Conservation (phyloP, 2,797 vertebrate genomes). For the Schizopygopsis pylzovi region DNA sequence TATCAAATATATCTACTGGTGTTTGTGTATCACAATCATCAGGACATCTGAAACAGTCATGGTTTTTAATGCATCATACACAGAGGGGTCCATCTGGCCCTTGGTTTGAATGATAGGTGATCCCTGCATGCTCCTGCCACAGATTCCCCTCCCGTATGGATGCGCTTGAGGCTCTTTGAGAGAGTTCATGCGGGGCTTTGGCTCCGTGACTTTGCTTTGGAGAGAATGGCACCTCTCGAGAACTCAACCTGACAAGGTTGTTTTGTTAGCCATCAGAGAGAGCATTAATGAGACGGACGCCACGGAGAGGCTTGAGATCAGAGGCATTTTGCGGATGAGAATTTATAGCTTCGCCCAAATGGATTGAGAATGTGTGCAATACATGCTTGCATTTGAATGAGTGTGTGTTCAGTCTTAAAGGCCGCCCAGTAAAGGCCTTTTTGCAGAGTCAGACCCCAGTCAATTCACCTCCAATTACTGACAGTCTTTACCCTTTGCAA, state of each 20-base stretch:
- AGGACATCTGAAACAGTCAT: not conserved
- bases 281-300: conserved; percentile 66
- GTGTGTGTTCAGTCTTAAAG: conserved; percentile 14
- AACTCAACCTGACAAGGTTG: conserved; percentile 75
- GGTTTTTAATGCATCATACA: conserved; percentile 11
- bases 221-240: conserved; percentile 67
- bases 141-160: conserved; percentile 18
- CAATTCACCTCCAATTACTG: conserved; percentile 51
- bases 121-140: conserved; percentile 30
- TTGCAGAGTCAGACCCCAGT: conserved; percentile 36
- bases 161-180: conserved; percentile 14
- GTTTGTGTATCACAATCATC: not conserved
- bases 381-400: not conserved
- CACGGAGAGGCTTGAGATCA: conserved; percentile 18
- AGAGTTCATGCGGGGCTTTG: conserved; percentile 23
- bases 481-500: conserved; percentile 48
- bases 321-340: not conserved
- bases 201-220: conserved; percentile 63
- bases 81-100: conserved; percentile 22
- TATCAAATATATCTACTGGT: not conserved
- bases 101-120: conserved; percentile 24
- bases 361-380: not conserved
- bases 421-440: conserved; percentile 12
- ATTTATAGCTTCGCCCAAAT: conserved; percentile 1
- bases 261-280: conserved; percentile 69